Evolutionary conservation across 2,888 invertebrate genomes (phyloP).

Genomic region (Arctia plantaginis): DNA sequence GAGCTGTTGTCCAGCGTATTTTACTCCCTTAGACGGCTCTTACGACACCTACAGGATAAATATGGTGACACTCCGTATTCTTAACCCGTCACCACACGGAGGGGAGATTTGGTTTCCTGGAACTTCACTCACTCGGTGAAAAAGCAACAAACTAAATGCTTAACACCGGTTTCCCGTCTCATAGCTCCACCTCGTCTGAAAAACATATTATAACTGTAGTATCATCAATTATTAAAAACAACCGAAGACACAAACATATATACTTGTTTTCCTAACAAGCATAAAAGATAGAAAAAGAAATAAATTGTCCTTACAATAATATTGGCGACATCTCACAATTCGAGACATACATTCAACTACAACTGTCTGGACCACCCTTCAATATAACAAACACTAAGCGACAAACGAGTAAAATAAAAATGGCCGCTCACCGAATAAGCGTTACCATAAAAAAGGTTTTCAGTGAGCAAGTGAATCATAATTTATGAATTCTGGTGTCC

Average conservation of each 20-base stretch:
- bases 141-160: too few species aligned
- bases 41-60: too few species aligned
- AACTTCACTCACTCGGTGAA: too few species aligned
- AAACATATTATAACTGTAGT: neutral
- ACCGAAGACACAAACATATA: neutral
- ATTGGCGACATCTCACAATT: constrained; percentile 17
- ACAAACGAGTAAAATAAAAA: constrained; percentile 82
- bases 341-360: constrained; percentile 43
- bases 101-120: too few species aligned
- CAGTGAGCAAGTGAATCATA: constrained; percentile 86
- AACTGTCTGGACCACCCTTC: constrained; percentile 43
- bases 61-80: too few species aligned
- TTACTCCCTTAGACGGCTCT: too few species aligned
- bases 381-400: constrained; percentile 67
- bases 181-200: neutral
- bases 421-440: constrained; percentile 80
- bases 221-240: neutral
- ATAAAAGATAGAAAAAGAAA: constrained; percentile 1
- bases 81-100: too few species aligned
- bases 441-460: constrained; percentile 86
- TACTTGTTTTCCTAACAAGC: neutral
- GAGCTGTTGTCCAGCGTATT: too few species aligned
- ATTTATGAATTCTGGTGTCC: constrained; percentile 86
- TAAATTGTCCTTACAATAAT: constrained; percentile 6
- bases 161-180: too few species aligned